Evolutionary conservation across 2,113 vertebrate genomes (phyloP), one percentile per base, ranked within the genome.

Genomic region (Dissostichus mawsoni): DNA sequence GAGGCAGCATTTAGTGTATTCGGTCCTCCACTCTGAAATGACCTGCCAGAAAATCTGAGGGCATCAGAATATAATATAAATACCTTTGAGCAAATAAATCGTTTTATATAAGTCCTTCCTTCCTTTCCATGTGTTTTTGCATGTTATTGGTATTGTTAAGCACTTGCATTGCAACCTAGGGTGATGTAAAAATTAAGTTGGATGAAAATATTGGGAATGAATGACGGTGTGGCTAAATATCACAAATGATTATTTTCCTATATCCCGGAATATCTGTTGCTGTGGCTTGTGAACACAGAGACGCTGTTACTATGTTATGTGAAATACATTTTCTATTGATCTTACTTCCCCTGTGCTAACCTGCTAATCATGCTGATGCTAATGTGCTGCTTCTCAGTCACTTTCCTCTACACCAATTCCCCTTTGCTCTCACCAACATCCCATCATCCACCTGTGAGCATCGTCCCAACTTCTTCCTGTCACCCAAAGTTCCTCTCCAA

Each of bases 391-490:
- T 77, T 53, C 44, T 61, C 41, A 41, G 52, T 20, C 11, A 3
- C 53, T 72, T 33, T 29, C 23, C 53, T 44, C 29, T 52, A 33
- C 23, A 58, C 63, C 50, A 23, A 50, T 75, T 81, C 71, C n/a
- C 55, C 25, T 71, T 78, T 74, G 11, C 69, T 56, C 69, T 81
- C 59, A 47, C 56, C 57, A 56, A 11, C 51, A 52, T 64, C 48
- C 44, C 48, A 74, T 52, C 70, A 74, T 74, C 69, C 58, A 74
- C 65, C 66, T 75, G 65, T 58, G 61, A 74, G 52, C 50, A 51
- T 9, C n/a, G 48, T 52, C 64, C 13, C 64, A 52, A 73, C 16
- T 67, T 51, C 20, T 23, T 51, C 20, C n/a, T 64, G 12, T 51
- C 36, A 51, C 63, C 65, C 50, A 64, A 44, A 76, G 52, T 44